Base-by-base conservation (phyloP, 2,888 invertebrate species). In the Acleris literana region DNA sequence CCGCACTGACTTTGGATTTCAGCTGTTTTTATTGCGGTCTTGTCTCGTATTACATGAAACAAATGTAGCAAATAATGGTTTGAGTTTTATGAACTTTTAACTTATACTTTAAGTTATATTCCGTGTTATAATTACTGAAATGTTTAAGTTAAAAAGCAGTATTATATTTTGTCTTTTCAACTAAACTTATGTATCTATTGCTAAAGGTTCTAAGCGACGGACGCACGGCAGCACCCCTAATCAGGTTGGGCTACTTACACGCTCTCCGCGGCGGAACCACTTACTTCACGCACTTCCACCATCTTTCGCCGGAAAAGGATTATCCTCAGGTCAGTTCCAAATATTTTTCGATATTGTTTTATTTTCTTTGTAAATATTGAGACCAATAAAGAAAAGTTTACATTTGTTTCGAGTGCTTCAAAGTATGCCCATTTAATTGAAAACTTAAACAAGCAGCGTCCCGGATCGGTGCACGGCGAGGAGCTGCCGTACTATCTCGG, bases 281-380 rank as follows among this genome's bases (percentile, higher is more conserved):
- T 44, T 97, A 96, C 93, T 97, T 98, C 89, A 95, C 97, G 71
- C 97, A 98, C 83, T 98, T 98, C 82, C 95, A 95, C 77, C 97
- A 97, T 85, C 96, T 97, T 74, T 96, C 96, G 6, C 94, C 95
- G 76, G 96, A 97, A 71, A 95, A 96, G 75, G 96, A 96, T 83
- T 96, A 95, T 88, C 95, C 96, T 59, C 95, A 95, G 94, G 96
- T 96, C 88, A 83, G 77, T 63, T 25, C 57, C 16, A 43, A 18
- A 51, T 59, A 39, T 63, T 60, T 11, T 58, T 13, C 5, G 39
- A 13, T 39, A 39, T 39, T 33, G 11, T 33, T 33, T 4, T 39
- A 39, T 39, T 13, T 13, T 1, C 13, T 4, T 39, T 13, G 39
- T 39, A 13, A 39, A 39, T 13, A 13, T 39, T 39, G 5, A 39